Evolutionary conservation across 2,797 vertebrate species (phyloP), one percentile per base, ranked within the genome.

Genomic region (Picus viridis): DNA sequence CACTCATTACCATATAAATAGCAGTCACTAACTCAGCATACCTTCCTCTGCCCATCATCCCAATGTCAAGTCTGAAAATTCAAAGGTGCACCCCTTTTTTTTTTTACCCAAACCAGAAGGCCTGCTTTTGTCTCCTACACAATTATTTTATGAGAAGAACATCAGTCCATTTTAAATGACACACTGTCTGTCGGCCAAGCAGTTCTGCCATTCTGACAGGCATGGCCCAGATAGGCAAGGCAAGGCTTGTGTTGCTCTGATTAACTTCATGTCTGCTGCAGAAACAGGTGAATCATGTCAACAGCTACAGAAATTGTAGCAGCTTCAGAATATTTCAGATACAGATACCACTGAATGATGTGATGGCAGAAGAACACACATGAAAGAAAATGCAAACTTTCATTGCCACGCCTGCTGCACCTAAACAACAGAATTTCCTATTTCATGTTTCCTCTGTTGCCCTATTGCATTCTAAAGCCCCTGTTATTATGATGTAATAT

Each of bases 1-100:
- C 89, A 87, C 29, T 79, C 8, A 27, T 92, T 94, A 79, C 51
- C 87, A 95, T 67, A 94, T 47, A 92, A 96, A 93, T 32, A 92
- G 81, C 69, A 89, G 77, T 76, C 86, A 84, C 41, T 87, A 62
- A 86, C 36, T 89, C 95, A 95, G 82, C 78, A 34, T 34, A 92
- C 80, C 43, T 91, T 83, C 61, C 26, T 94, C 62, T 92, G 82
- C 34, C 56, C 73, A 72, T 91, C 90, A 88, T 30, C 92, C 49
- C 47, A 79, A 83, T 45, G 78, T 92, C 92, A 96, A 93, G 45
- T 15, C 73, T 63, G 27, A 13, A 91, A 91, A n/a, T 93, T 80
- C 83, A 94, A 86, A 86, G 86, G 84, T 78, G 43, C 13, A 86
- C 18, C 36, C 36, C 84, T 67, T 61, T 79, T 83, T 67, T 59